Evolutionary conservation across 2,797 vertebrate genomes (phyloP), one percentile per base, ranked within the genome.

Genomic region (Valencia hispanica): DNA sequence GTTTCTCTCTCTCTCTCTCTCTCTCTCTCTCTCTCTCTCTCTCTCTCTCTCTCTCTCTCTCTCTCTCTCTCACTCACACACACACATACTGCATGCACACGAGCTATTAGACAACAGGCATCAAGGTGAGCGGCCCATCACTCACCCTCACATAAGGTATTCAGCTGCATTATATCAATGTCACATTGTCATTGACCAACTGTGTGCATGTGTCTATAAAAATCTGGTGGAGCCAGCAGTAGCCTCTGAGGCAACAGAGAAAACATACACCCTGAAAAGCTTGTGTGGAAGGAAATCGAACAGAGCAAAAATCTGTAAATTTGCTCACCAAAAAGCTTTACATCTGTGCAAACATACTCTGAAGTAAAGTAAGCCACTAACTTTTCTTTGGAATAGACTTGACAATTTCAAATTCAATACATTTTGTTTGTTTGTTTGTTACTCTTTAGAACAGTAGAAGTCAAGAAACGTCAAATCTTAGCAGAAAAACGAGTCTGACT

Each of bases 121-220:
- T 88, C 84, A 78, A 80, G 74, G 72, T 63, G 82, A 80, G 70
- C 71, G 68, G 77, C 55, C 86, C 87, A 91, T 91, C 91, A 88
- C 74, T 92, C 88, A 90, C 70, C 57, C 82, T 88, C 88, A 86
- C 87, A 89, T 90, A 86, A 88, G 84, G 84, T 89, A 86, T 91
- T 90, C 90, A 88, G 47, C 80, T 83, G 83, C 82, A 88, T 80
- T 91, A 75, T 77, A 82, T 91, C 88, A 91, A 75, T 88, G 90
- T 86, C 84, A 89, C 80, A 66, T 84, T 86, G 87, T 91, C 85
- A 88, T 59, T 90, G 78, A 79, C 55, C 68, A 65, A 25, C 59
- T 41, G 74, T 78, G 73, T 79, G 79, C 50, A 59, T 77, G 75
- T 80, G 73, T 81, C 73, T 36, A 43, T 70, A 74, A 76, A 73